A percentile compares a stretch with the other conserved stretches of the same genome.
phyloP scores from a whole-genome alignment of 2,113 vertebrate genomes.

The Gnathonemus echidnorhynchus region DNA sequence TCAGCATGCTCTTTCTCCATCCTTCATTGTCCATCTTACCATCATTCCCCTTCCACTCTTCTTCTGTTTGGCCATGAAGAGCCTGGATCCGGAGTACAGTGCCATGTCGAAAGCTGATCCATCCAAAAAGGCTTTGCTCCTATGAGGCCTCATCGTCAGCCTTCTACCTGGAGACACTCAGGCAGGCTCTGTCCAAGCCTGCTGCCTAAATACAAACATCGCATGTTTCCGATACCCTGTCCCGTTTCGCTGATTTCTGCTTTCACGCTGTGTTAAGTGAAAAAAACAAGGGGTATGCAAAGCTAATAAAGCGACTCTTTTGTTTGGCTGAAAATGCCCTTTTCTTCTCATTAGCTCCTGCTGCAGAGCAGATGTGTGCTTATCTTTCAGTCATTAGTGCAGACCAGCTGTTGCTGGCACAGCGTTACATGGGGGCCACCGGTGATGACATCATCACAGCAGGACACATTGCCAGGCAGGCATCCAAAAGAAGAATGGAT shows the following conservation, averaged over 20 bases:
- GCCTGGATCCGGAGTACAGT: neutral
- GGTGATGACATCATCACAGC: neutral
- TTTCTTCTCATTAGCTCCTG: neutral
- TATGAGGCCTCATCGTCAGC: neutral
- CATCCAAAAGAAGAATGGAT: neutral
- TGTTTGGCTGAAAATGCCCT: neutral
- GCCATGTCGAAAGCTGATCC: neutral
- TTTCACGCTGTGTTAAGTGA: neutral
- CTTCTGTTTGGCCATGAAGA: neutral
- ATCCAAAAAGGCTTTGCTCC: neutral
- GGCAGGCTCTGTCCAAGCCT: neutral
- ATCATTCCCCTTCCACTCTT: neutral
- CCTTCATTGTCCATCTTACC: neutral
- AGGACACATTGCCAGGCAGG: neutral
- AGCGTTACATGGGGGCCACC: neutral
- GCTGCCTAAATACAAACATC: neutral
- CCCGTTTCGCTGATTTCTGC: neutral
- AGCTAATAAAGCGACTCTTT: neutral
- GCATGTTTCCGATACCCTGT: neutral
- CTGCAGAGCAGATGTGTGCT: slow-evolving; percentile 5
- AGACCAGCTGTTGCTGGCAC: slow-evolving; percentile 4
- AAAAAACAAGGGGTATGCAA: neutral
- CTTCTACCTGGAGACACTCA: neutral
- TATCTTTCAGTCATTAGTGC: slow-evolving; percentile 12
- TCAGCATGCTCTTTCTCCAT: neutral